Conservation (phyloP, 2,888 invertebrate species). For the Ornithoptera alexandrae region DNA sequence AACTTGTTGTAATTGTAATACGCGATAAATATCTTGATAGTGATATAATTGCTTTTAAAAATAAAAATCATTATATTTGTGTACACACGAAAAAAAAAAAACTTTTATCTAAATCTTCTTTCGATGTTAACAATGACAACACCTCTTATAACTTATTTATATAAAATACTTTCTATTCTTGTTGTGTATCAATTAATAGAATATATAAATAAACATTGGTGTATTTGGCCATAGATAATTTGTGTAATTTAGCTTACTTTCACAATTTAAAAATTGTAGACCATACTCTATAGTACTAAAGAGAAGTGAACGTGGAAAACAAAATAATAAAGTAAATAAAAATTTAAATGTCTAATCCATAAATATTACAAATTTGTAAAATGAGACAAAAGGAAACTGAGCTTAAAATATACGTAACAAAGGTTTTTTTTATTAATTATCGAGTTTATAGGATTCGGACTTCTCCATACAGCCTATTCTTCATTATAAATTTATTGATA, state of each 20-base stretch:
- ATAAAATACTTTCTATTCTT: conserved; percentile 8
- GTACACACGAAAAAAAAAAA: conserved; percentile 14
- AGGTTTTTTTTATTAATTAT: no score
- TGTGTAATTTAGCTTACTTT: conserved; percentile 15
- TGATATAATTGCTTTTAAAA: conserved; percentile 23
- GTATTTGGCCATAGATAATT: conserved; percentile 8
- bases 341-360: no score
- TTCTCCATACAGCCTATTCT: no score
- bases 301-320: no score
- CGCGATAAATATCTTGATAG: conserved; percentile 34
- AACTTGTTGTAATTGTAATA: conserved; percentile 48
- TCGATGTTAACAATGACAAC: conserved; percentile 16
- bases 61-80: conserved; percentile 22
- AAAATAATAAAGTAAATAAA: no score
- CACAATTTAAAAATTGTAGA: conserved; percentile 1
- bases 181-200: conserved; percentile 9
- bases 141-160: conserved; percentile 10
- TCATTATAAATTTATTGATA: no score
- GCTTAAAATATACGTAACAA: no score
- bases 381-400: no score
- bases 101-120: conserved; percentile 12
- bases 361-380: not conserved
- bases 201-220: conserved; percentile 12
- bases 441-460: no score
- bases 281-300: conserved; percentile 5